Conservation (phyloP, 2,888 invertebrate genomes). For the Rambutsinella grinnellia region DNA sequence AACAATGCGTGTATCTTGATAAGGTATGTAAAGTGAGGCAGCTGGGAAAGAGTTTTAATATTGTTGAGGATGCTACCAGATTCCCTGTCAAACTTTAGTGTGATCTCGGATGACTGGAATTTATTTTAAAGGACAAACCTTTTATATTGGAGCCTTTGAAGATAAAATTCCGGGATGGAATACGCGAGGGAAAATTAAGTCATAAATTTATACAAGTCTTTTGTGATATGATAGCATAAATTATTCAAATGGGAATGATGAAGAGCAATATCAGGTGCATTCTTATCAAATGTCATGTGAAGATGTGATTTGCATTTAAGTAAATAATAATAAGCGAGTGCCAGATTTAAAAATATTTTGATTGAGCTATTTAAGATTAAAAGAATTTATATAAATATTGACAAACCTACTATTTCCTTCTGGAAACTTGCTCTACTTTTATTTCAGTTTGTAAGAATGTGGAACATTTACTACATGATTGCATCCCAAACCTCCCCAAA, state of each 20-base stretch:
- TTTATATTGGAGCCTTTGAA: background rate
- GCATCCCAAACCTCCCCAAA: no score
- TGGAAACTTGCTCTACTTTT: no score
- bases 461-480: no score
- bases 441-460: no score
- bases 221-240: constrained; percentile 28
- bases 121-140: background rate
- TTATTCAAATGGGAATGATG: constrained; percentile 17
- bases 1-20: background rate
- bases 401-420: no score
- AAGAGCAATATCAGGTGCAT: background rate
- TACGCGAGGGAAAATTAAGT: constrained; percentile 6
- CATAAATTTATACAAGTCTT: constrained; percentile 31
- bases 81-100: background rate
- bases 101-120: background rate
- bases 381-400: no score
- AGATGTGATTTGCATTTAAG: constrained; percentile 11
- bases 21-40: background rate
- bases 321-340: constrained; percentile 10
- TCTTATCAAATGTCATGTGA: background rate
- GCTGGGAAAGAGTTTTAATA: constrained; percentile 14
- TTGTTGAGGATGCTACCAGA: background rate
- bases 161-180: no score
- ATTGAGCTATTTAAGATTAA: no score
- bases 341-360: no score